phyloP scores from a whole-genome alignment of 2,888 invertebrate genomes.

The Eupithecia insigniata region DNA sequence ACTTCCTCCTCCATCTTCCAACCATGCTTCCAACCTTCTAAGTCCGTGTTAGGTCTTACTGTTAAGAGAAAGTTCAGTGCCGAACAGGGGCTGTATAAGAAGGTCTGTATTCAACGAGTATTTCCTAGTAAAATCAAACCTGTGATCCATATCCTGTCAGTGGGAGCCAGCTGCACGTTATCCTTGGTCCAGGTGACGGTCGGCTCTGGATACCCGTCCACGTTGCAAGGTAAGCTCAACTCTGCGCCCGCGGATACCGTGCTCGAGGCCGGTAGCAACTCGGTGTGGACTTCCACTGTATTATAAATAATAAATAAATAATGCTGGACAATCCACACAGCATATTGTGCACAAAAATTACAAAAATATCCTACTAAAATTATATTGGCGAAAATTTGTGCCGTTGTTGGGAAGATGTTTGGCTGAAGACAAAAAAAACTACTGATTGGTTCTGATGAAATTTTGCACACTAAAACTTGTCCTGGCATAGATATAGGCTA shows the following conservation, averaged over 20 bases:
- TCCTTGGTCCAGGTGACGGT: conserved; percentile 93
- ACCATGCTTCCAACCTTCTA: too few relatives aligned
- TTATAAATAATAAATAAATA: too few relatives aligned
- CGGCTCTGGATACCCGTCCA: conserved; percentile 91
- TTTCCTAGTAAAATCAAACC: conserved; percentile 71
- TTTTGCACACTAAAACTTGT: too few relatives aligned
- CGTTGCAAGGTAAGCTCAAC: conserved; percentile 89
- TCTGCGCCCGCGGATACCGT: conserved; percentile 87
- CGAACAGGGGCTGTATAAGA: neutral
- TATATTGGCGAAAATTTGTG: too few relatives aligned
- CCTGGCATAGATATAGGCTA: too few relatives aligned
- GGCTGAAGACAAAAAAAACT: too few relatives aligned
- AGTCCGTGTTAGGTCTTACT: too few relatives aligned
- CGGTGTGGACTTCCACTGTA: conserved; percentile 87
- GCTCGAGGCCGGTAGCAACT: conserved; percentile 82
- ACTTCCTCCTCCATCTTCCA: too few relatives aligned
- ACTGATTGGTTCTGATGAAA: too few relatives aligned
- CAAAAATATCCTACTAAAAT: too few relatives aligned
- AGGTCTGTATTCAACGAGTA: neutral
- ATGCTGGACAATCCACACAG: too few relatives aligned
- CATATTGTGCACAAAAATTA: neutral
- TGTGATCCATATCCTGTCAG: conserved; percentile 86
- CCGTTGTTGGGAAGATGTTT: too few relatives aligned
- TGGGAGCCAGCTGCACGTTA: conserved; percentile 80
- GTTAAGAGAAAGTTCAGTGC: neutral